A percentile compares a stretch with the other conserved stretches of the same genome.
These are phyloP conservation scores for Cremastinae sp. DNA, from an alignment of 2,888 invertebrate species.

Conservation along the genomic window DNA sequence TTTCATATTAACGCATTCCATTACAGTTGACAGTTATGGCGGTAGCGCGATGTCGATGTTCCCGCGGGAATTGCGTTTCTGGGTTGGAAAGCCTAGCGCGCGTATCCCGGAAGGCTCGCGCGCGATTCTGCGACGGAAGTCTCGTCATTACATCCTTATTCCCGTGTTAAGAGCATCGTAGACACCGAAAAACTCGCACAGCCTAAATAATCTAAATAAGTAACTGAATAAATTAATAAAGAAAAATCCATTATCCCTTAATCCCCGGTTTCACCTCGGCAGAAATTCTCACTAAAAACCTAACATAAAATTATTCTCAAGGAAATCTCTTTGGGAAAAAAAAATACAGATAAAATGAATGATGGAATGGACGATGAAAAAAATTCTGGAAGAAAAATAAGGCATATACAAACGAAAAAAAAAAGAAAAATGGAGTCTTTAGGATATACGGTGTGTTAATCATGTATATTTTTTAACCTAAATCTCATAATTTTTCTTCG, in stretches of 20 bases:
- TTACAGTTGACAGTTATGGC: slow-evolving; percentile 72
- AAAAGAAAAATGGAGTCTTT: not conserved
- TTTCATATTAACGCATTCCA: slow-evolving; percentile 77
- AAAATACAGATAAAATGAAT: slow-evolving; percentile 3
- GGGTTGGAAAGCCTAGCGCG: slow-evolving; percentile 28
- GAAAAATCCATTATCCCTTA: too few species aligned
- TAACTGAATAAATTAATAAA: slow-evolving; percentile 19
- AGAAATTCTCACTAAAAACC: too few species aligned
- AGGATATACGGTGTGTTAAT: not conserved
- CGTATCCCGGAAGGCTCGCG: not conserved
- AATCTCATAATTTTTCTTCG: slow-evolving; percentile 1
- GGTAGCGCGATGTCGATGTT: slow-evolving; percentile 72
- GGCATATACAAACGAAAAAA: too few species aligned
- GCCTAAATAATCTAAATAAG: not conserved
- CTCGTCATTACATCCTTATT: slow-evolving; percentile 53
- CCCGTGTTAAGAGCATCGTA: slow-evolving; percentile 60
- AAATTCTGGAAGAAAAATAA: not conserved
- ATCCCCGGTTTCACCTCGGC: too few species aligned
- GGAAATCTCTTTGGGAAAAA: too few species aligned
- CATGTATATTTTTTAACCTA: not conserved
- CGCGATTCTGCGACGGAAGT: slow-evolving; percentile 6
- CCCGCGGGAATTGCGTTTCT: slow-evolving; percentile 66
- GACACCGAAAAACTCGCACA: slow-evolving; percentile 41
- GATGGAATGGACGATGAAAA: slow-evolving; percentile 3
- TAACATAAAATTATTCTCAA: too few species aligned